phyloP scores from a whole-genome alignment of 2,888 invertebrate species.

The Chironomus riparius region DNA sequence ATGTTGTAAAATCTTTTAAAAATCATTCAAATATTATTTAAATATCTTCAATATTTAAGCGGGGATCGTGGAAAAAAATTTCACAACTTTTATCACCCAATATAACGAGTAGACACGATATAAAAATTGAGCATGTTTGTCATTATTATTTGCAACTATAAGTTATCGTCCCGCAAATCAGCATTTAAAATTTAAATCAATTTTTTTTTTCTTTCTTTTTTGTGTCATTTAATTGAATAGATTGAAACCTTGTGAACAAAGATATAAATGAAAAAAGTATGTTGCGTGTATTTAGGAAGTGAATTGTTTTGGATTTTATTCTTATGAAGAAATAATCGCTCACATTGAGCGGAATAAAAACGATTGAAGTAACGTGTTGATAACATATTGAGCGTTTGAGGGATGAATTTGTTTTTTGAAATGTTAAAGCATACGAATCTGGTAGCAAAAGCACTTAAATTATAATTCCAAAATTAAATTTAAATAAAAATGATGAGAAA shows the following conservation, averaged over 20 bases:
- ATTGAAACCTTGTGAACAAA: constrained; percentile 15
- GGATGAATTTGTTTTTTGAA: too few species aligned
- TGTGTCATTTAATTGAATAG: neutral
- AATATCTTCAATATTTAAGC: neutral
- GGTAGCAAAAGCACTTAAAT: too few species aligned
- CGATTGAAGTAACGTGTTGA: constrained; percentile 24
- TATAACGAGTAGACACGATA: neutral
- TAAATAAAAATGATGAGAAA: too few species aligned
- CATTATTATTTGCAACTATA: neutral
- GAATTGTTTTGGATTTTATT: neutral
- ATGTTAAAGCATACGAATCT: too few species aligned
- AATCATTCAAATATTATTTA: neutral
- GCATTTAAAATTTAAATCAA: neutral
- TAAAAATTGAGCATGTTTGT: neutral
- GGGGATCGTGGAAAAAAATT: neutral
- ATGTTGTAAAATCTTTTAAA: neutral
- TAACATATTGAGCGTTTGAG: neutral
- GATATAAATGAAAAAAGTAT: neutral
- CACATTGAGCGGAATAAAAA: constrained; percentile 21
- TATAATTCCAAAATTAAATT: too few species aligned
- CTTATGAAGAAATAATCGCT: constrained; percentile 3
- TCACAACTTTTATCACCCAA: neutral
- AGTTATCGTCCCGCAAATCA: neutral
- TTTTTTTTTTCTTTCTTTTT: neutral
- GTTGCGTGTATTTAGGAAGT: neutral